phyloP scores from a whole-genome alignment of 2,113 vertebrate species.

The Pongo abelii region DNA sequence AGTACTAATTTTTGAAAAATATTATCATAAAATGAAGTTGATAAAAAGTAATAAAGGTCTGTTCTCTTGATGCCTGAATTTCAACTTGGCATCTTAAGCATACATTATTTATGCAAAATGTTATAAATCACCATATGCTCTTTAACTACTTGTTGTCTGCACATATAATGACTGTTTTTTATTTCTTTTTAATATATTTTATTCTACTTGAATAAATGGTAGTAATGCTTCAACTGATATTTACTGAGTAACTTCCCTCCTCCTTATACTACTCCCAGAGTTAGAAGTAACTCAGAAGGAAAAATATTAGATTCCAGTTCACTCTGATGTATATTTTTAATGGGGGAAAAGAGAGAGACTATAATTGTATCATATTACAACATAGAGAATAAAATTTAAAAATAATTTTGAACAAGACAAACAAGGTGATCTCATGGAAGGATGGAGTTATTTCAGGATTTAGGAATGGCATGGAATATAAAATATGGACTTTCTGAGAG shows the following conservation, averaged over 20 bases:
- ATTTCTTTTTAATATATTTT: not conserved
- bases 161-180: not conserved
- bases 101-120: not conserved
- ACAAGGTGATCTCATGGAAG: not conserved
- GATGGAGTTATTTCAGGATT: not conserved
- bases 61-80: not conserved
- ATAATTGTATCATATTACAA: not conserved
- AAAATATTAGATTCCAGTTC: not conserved
- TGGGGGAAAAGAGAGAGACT: not conserved
- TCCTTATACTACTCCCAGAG: not conserved
- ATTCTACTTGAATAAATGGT: not conserved
- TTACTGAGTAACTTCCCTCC: not conserved
- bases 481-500: not conserved
- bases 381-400: slow-evolving; percentile 5
- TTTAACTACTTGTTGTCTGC: not conserved
- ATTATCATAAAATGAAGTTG: not conserved
- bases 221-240: not conserved
- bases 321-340: not conserved
- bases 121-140: not conserved
- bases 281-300: slow-evolving; percentile 26
- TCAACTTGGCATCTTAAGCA: not conserved
- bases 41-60: not conserved
- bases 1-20: not conserved
- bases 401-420: not conserved
- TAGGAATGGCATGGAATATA: not conserved